These are phyloP conservation scores for Lonchura striata DNA, from an alignment of 2,113 vertebrate genomes.

Conservation along the genomic window DNA sequence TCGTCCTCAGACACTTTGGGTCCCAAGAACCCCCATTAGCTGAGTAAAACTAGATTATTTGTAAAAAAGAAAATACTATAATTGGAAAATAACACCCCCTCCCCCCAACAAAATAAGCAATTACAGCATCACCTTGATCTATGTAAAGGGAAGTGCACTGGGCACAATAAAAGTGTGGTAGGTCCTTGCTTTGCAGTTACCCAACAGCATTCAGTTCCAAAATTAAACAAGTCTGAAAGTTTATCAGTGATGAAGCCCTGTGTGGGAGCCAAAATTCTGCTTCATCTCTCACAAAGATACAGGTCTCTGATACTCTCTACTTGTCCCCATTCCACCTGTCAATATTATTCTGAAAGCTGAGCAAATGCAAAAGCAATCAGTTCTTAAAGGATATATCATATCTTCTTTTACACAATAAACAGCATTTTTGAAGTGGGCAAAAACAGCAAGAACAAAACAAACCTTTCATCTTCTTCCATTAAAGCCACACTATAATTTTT, in stretches of 20 bases:
- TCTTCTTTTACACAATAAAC: conserved; percentile 40
- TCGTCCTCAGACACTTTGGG: background rate
- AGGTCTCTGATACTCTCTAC: background rate
- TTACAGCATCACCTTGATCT: background rate
- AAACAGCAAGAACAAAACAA: conserved; percentile 51
- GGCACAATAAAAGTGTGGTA: background rate
- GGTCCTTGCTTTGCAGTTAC: background rate
- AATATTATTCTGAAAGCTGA: conserved; percentile 1
- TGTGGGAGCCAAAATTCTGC: background rate
- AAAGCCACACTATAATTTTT: conserved; percentile 44
- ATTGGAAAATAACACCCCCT: background rate
- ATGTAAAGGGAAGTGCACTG: background rate
- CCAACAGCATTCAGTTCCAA: background rate
- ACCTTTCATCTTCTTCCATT: conserved; percentile 58
- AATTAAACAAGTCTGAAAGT: background rate
- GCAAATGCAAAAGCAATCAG: conserved; percentile 18
- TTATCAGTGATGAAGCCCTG: background rate
- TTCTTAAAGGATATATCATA: background rate
- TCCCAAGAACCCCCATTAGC: background rate
- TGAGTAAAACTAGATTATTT: background rate
- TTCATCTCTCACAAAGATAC: background rate
- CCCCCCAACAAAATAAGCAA: background rate
- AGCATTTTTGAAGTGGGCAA: conserved; percentile 61
- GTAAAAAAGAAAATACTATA: background rate
- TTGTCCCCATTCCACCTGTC: background rate